These are phyloP conservation scores for Porites cylindrica DNA, from an alignment of 92 coral and sea anemone genomes.

Conservation along the genomic window DNA sequence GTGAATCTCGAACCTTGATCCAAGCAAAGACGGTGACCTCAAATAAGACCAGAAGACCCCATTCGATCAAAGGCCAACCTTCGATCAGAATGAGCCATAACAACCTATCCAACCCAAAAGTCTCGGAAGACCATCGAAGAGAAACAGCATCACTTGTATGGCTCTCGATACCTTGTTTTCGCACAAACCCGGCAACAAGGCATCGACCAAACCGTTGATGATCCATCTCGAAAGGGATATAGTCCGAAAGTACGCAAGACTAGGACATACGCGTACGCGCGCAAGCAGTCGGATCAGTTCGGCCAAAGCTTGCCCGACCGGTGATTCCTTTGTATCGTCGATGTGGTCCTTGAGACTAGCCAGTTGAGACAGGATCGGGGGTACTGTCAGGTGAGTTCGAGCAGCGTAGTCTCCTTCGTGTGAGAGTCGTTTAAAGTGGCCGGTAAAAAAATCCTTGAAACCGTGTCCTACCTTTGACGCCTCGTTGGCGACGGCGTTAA, in stretches of 20 bases:
- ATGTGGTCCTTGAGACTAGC: background rate
- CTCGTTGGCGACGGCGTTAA: slow-evolving; percentile 3
- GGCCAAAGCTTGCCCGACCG: background rate
- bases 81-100: slow-evolving; percentile 16
- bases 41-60: background rate
- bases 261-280: background rate
- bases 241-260: slow-evolving; percentile 5
- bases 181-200: background rate
- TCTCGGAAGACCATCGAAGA: slow-evolving; percentile 12
- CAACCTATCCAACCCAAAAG: slow-evolving; percentile 16
- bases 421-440: background rate
- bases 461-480: slow-evolving; percentile 4
- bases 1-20: background rate
- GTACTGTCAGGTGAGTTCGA: background rate
- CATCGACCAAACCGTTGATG: slow-evolving; percentile 1
- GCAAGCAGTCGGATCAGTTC: background rate
- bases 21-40: background rate
- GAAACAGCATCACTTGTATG: background rate
- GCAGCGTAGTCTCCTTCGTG: slow-evolving; percentile 28
- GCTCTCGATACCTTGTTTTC: background rate
- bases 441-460: slow-evolving; percentile 8
- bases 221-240: slow-evolving; percentile 23
- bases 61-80: slow-evolving; percentile 10
- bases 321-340: background rate
- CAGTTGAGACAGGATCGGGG: background rate